Conservation (phyloP, 2,888 invertebrate genomes). For the Helleia helle region DNA sequence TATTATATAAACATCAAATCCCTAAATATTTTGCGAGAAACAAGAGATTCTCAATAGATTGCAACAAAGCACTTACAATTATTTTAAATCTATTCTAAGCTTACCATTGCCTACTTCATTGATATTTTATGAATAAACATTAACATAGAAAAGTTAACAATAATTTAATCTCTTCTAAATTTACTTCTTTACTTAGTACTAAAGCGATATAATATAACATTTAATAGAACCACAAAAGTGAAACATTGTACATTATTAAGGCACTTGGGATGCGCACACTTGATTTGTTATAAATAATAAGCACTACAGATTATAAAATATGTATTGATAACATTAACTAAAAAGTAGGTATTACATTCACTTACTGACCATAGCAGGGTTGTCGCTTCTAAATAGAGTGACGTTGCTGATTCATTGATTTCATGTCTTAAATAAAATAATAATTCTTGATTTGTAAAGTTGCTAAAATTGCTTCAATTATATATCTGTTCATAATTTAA, state of each 20-base stretch:
- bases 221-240: conserved; percentile 59
- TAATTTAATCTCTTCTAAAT: conserved; percentile 71
- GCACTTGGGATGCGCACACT: conserved; percentile 66
- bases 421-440: no score
- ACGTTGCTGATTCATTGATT: no score
- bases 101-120: conserved; percentile 27
- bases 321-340: conserved; percentile 40
- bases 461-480: no score
- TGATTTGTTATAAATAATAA: conserved; percentile 54
- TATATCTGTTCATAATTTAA: no score
- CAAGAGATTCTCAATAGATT: conserved; percentile 63
- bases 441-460: not conserved
- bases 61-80: conserved; percentile 43
- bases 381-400: conserved; percentile 19
- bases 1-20: conserved; percentile 1
- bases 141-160: conserved; percentile 71
- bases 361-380: conserved; percentile 40
- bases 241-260: conserved; percentile 68
- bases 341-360: conserved; percentile 35
- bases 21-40: conserved; percentile 10
- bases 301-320: conserved; percentile 55
- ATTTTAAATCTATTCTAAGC: conserved; percentile 25
- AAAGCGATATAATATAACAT: conserved; percentile 58
- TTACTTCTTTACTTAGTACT: conserved; percentile 53
- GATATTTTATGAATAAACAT: conserved; percentile 43